These are phyloP conservation scores for Rousettus madagascariensis DNA, from an alignment of 2,797 vertebrate species.

Conservation along the genomic window DNA sequence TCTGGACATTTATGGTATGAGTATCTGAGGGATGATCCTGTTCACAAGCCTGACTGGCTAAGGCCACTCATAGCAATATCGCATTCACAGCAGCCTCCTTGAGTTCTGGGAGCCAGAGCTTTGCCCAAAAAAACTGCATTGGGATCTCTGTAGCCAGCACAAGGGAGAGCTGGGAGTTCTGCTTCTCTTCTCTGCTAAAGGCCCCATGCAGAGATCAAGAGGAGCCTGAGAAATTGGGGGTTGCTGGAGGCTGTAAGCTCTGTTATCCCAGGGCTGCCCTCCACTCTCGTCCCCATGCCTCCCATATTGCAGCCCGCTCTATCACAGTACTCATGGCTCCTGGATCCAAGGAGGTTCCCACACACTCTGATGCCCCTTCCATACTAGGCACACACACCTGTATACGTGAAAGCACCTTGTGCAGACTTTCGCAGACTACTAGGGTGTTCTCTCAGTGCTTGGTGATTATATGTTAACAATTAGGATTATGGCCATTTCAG, in stretches of 20 bases:
- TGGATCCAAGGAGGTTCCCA: background rate
- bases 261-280: background rate
- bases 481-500: background rate
- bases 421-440: background rate
- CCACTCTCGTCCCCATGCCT: background rate
- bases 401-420: background rate
- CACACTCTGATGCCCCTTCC: background rate
- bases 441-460: background rate
- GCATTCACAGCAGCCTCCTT: background rate
- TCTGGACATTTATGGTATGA: conserved; percentile 73
- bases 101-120: background rate
- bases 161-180: background rate
- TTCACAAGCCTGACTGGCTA: conserved; percentile 3
- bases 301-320: background rate
- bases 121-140: background rate
- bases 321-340: background rate
- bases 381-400: background rate
- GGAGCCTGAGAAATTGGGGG: background rate
- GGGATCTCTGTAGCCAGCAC: background rate
- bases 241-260: background rate
- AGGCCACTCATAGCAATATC: background rate
- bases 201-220: background rate
- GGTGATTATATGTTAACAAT: background rate
- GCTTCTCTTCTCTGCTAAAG: background rate
- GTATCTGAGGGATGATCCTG: background rate